Evolutionary conservation across 2,113 vertebrate species (phyloP), one percentile per base, ranked within the genome.

Genomic region (Sapayoa aenigma): DNA sequence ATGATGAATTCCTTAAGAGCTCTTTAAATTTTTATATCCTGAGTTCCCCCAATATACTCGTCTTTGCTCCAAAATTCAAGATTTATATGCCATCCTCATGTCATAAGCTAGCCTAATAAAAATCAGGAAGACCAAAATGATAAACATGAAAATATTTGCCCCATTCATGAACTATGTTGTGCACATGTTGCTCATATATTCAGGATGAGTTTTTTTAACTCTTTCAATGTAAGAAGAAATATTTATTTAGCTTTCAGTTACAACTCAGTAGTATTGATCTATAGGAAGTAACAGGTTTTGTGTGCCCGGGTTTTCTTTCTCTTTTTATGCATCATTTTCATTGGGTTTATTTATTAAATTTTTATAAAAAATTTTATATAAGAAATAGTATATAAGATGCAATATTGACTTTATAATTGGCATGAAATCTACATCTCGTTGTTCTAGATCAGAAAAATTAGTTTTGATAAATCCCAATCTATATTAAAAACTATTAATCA

Each of bases 11-110:
- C 23, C 30, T 91, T 93, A 89, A 89, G 24, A 86, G 55, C 4
- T 90, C 52, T 83, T 94, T 83, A 93, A 49, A 71, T 77, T 84
- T 86, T 95, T 89, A 73, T 66, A 79, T 44, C 31, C 13, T 66
- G 24, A 58, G 9, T 10, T 93, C 23, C 35, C 33, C 53, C 27
- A 74, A 46, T 44, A 75, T 58, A 88, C 13, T 42, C 25, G 53
- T 81, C n/a, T 75, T 93, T 60, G 77, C 25, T 77, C 44, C 35
- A 93, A 84, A 90, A 81, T 69, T 94, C 42, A 55, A 39, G 39
- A 83, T 50, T 80, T 55, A 65, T 88, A 88, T 67, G 18, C 4
- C 41, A 30, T 84, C 8, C 13, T 4, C 2, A 7, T 82, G 60
- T 35, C 35, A 65, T n/a, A 55, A 1, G 44, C 8, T 37, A 23